These are phyloP conservation scores for Harpagifer antarcticus DNA, from an alignment of 2,797 vertebrate species.

Conservation along the genomic window DNA sequence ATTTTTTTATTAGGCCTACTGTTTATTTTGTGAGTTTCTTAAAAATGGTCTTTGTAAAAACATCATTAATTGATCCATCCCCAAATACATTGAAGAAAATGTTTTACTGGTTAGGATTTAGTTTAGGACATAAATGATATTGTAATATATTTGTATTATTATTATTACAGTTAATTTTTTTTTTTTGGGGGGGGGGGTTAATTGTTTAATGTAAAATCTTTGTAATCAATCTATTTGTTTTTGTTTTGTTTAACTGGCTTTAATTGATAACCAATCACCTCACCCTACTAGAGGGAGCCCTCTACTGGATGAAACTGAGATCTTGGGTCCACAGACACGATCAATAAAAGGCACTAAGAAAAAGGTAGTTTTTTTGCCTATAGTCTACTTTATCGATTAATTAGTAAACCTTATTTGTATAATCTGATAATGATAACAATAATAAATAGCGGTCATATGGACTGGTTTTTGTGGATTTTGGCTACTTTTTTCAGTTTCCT, in stretches of 20 bases:
- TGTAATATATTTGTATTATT: not conserved
- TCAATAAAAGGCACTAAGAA: not conserved
- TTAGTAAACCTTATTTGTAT: too few relatives aligned
- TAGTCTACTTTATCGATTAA: not conserved
- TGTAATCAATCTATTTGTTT: not conserved
- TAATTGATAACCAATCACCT: not conserved
- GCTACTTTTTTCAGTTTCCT: too few relatives aligned
- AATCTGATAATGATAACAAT: too few relatives aligned
- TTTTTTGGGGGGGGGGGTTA: too few relatives aligned
- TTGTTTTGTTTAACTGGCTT: not conserved
- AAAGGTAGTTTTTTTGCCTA: not conserved
- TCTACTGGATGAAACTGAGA: constrained; percentile 59
- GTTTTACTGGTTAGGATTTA: not conserved
- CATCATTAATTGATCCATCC: not conserved
- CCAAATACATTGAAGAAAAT: not conserved
- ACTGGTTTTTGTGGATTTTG: too few relatives aligned
- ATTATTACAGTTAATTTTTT: too few relatives aligned
- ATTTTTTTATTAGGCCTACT: not conserved
- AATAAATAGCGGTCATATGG: too few relatives aligned
- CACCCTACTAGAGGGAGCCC: constrained; percentile 58
- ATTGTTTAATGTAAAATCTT: not conserved
- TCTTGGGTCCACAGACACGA: not conserved
- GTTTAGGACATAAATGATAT: not conserved
- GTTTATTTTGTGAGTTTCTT: not conserved
- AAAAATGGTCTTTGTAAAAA: not conserved